Percentiles rank a stretch among this genome's conserved stretches.
Conservation (phyloP, 2,888 invertebrate species). For the Zootermopsis nevadensis region DNA sequence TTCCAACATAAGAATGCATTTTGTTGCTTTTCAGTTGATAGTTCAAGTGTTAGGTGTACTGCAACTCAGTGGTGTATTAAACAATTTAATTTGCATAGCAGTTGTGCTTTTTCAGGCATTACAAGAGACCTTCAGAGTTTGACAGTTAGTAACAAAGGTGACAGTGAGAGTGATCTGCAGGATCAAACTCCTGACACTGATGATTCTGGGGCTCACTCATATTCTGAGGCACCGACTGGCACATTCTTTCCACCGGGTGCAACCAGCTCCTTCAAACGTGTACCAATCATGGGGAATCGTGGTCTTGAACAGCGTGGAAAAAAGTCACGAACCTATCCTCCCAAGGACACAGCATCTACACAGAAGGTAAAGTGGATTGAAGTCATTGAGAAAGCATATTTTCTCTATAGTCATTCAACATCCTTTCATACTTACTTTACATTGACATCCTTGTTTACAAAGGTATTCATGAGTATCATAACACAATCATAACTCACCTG, state of each 20-base stretch:
- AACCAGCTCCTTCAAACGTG: conserved; percentile 68
- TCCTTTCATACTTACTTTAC: too few species aligned
- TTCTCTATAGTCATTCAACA: too few species aligned
- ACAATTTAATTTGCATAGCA: background rate
- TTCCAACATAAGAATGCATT: too few species aligned
- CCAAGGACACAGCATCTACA: conserved; percentile 64
- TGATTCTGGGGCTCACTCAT: conserved; percentile 71
- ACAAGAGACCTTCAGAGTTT: conserved; percentile 65
- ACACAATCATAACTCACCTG: too few species aligned
- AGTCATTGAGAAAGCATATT: background rate
- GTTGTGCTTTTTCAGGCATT: conserved; percentile 59
- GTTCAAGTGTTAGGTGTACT: too few species aligned
- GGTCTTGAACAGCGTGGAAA: conserved; percentile 72
- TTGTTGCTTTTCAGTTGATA: too few species aligned
- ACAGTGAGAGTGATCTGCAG: conserved; percentile 77
- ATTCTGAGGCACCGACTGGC: conserved; percentile 64
- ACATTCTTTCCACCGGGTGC: conserved; percentile 64
- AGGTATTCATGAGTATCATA: too few species aligned
- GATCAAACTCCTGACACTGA: conserved; percentile 81
- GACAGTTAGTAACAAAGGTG: conserved; percentile 65
- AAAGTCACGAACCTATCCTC: conserved; percentile 71
- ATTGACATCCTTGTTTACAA: too few species aligned
- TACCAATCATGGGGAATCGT: conserved; percentile 71
- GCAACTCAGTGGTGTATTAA: too few species aligned
- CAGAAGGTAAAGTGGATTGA: conserved; percentile 40